Evolutionary conservation across 2,888 invertebrate species (phyloP).

Genomic region (Caenorhabditis virilis): DNA sequence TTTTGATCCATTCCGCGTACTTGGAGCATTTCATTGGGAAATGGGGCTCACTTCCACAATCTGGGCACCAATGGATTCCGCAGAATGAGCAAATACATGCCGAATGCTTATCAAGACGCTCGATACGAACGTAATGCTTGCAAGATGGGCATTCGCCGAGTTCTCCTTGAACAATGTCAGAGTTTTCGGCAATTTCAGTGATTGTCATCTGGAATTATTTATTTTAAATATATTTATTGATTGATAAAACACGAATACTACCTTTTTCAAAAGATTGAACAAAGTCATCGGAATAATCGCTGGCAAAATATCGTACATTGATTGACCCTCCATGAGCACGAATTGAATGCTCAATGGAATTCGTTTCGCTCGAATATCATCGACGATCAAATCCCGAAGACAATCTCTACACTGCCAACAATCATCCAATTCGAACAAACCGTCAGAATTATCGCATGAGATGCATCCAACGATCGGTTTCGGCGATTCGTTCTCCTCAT

Average conservation of each 20-base stretch:
- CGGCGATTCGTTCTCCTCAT: conserved; percentile 1
- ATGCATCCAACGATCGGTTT: conserved; percentile 30
- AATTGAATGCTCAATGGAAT: conserved; percentile 45
- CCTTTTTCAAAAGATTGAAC: conserved; percentile 45
- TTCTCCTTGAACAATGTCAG: conserved; percentile 25
- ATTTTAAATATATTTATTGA: neutral
- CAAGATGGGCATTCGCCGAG: conserved; percentile 45
- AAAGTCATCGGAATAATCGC: conserved; percentile 45
- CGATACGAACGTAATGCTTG: conserved; percentile 37
- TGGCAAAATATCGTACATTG: conserved; percentile 42
- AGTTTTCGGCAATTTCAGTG: conserved; percentile 21
- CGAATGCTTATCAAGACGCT: conserved; percentile 14
- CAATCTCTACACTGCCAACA: conserved; percentile 53
- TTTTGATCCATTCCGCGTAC: conserved; percentile 41
- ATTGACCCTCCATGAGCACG: conserved; percentile 32
- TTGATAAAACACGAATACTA: neutral
- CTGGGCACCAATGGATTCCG: conserved; percentile 48
- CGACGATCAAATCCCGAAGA: conserved; percentile 29
- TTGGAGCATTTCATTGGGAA: conserved; percentile 54
- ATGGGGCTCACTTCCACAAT: conserved; percentile 50
- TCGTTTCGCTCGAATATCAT: conserved; percentile 32
- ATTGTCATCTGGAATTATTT: conserved; percentile 19
- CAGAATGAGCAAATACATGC: conserved; percentile 37
- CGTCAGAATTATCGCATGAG: conserved; percentile 33
- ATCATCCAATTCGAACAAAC: conserved; percentile 53